Percentiles rank a stretch among this genome's conserved stretches.
These are phyloP conservation scores for Spea bombifrons DNA, from an alignment of 2,113 vertebrate species.

Conservation along the genomic window DNA sequence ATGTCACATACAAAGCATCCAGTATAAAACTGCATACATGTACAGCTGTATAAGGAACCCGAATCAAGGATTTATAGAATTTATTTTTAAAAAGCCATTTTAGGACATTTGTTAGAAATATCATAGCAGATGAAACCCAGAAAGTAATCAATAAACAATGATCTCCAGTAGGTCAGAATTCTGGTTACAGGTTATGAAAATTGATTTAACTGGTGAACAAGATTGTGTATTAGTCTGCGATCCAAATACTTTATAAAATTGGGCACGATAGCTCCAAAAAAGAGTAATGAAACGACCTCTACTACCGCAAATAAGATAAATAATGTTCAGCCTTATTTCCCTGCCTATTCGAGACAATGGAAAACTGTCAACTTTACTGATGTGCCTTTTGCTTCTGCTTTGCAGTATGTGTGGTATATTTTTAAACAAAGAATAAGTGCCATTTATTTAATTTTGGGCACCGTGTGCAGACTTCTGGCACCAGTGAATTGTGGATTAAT, in stretches of 20 bases:
- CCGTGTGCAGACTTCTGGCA: constrained; percentile 25
- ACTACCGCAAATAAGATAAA: background rate
- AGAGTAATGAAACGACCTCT: background rate
- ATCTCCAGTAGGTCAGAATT: background rate
- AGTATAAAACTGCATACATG: background rate
- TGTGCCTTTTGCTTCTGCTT: background rate
- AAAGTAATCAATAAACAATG: background rate
- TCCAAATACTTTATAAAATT: background rate
- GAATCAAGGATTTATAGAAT: background rate
- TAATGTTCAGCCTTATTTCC: background rate
- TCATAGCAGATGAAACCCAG: background rate
- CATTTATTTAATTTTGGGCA: constrained; percentile 28
- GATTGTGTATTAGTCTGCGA: background rate
- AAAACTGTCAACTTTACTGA: background rate
- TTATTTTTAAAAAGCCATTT: constrained; percentile 7
- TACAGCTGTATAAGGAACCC: background rate
- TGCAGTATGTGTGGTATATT: constrained; percentile 7
- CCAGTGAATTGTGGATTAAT: constrained; percentile 15
- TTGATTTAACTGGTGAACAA: background rate
- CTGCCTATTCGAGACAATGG: background rate
- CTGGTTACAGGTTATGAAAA: background rate
- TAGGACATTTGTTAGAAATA: constrained; percentile 7
- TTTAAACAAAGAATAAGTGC: constrained; percentile 14
- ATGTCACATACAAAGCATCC: constrained; percentile 1
- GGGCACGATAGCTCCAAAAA: background rate